Percentiles rank a stretch among this genome's conserved stretches.
phyloP scores from a whole-genome alignment of 1,140 invertebrate genomes.

The Drosophila nasuta region DNA sequence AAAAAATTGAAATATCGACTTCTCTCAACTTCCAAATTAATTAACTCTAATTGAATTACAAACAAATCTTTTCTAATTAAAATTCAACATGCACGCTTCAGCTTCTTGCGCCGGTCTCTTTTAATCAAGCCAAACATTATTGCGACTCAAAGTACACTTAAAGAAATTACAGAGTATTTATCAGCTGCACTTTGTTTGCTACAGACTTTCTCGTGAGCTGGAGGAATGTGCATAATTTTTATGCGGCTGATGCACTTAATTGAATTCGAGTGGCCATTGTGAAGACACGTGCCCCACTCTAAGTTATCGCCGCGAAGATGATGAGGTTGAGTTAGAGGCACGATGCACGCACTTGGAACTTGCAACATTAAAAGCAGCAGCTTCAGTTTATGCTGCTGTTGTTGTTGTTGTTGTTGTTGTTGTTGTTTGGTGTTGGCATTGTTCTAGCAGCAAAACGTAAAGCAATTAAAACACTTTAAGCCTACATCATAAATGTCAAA shows the following conservation, averaged over 20 bases:
- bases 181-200: neutral
- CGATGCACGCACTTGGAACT: conserved; percentile 3
- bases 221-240: conserved; percentile 63
- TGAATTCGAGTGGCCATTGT: conserved; percentile 48
- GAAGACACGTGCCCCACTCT: conserved; percentile 40
- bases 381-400: conserved; percentile 8
- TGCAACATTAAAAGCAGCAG: conserved; percentile 6
- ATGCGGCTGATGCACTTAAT: conserved; percentile 68
- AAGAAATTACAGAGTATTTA: neutral
- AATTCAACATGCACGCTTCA: too few species aligned
- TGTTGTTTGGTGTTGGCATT: neutral
- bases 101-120: too few species aligned
- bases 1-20: too few species aligned
- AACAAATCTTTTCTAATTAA: too few species aligned
- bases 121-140: too few species aligned
- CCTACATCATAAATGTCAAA: conserved; percentile 78
- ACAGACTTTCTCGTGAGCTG: conserved; percentile 22
- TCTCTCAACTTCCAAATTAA: too few species aligned
- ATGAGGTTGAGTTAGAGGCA: neutral
- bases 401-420: conserved; percentile 8
- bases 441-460: conserved; percentile 30
- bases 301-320: conserved; percentile 15
- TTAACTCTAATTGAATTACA: too few species aligned
- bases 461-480: conserved; percentile 77
- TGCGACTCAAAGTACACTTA: too few species aligned